Evolutionary conservation across 1,140 invertebrate genomes (phyloP), one percentile per base, ranked within the genome.

Genomic region (Drosophila pseudoananassae): DNA sequence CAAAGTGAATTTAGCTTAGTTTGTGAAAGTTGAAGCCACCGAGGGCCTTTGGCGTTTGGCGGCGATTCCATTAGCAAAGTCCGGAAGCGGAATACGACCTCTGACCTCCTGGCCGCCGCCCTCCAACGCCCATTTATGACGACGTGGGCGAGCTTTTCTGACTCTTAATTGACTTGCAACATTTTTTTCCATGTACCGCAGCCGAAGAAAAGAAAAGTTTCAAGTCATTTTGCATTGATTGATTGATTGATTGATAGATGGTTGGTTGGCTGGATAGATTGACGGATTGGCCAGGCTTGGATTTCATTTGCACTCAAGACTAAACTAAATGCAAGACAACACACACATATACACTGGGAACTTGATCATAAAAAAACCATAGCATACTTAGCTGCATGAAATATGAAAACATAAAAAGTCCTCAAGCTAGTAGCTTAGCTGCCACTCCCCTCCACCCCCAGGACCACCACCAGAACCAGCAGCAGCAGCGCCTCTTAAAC

Each of bases 331-430:
- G 40, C 58, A 56, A 47, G 43, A 33, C 40, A 58, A 40, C 2
- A 10, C 10, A 8, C 12, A 40, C n/a, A 7, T 1, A 5, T 6
- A 7, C 1, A 7, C 25, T 27, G 5, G 25, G 6, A 27, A 7
- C 6, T 7, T 27, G 15, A 27, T 43, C 9, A 7, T 17, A 46
- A 61, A n/a, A 60, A 72, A 59, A 43, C n/a, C 57, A 14, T 72
- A 79, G 80, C 76, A 76, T 76, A 80, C 77, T 84, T 77, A 56
- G 33, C 45, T 60, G 82, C 76, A 65, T 64, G 27, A 54, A 63
- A 64, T 57, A 63, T 61, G 76, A 73, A 74, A 55, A 36, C 20
- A 3, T 27, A 43, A 27, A 49, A 50, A 15, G 43, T 50, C 68
- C 27, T 65, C 15, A 3, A 33, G 23, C 33, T 1, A 40, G 38